A percentile compares a stretch with the other conserved stretches of the same genome.
phyloP scores from a whole-genome alignment of 2,797 vertebrate species.

The Cossypha heuglini region DNA sequence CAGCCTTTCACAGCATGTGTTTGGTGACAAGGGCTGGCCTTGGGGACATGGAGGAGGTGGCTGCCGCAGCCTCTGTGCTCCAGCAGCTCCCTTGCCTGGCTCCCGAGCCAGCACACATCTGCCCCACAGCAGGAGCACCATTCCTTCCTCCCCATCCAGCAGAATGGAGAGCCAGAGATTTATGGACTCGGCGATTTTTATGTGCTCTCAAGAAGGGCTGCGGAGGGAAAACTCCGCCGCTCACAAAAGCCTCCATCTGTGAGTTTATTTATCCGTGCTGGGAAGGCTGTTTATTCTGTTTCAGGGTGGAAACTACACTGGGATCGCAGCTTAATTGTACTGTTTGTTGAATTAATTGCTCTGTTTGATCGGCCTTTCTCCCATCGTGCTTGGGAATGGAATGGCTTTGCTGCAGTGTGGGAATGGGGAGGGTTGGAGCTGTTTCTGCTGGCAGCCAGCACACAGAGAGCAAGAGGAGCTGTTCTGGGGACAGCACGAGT shows the following conservation, averaged over 20 bases:
- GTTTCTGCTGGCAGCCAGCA: slow-evolving; percentile 1
- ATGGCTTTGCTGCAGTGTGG: slow-evolving; percentile 36
- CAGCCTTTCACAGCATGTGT: not conserved
- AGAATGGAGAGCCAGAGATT: slow-evolving; percentile 48
- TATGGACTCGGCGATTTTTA: slow-evolving; percentile 56
- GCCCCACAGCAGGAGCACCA: slow-evolving; percentile 23
- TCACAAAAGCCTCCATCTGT: slow-evolving; percentile 73
- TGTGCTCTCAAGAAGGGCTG: slow-evolving; percentile 49
- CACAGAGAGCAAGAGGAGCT: not conserved
- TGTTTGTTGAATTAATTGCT: slow-evolving; percentile 83
- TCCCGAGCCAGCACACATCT: slow-evolving; percentile 43
- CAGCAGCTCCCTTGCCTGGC: not conserved
- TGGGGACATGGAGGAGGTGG: not conserved
- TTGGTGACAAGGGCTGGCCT: not conserved
- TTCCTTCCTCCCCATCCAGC: not conserved
- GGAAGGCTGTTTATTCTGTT: slow-evolving; percentile 74
- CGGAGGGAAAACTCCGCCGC: slow-evolving; percentile 52
- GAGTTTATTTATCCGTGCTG: slow-evolving; percentile 73
- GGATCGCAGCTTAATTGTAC: slow-evolving; percentile 70
- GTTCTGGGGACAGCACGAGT: fast-evolving
- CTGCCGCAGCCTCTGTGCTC: not conserved
- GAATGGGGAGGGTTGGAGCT: not conserved
- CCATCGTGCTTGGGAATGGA: slow-evolving; percentile 53
- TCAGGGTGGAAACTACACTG: slow-evolving; percentile 69
- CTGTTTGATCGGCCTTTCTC: slow-evolving; percentile 72